Base-by-base conservation (phyloP, 1,140 invertebrate genomes). In the Drosophila nannoptera region DNA sequence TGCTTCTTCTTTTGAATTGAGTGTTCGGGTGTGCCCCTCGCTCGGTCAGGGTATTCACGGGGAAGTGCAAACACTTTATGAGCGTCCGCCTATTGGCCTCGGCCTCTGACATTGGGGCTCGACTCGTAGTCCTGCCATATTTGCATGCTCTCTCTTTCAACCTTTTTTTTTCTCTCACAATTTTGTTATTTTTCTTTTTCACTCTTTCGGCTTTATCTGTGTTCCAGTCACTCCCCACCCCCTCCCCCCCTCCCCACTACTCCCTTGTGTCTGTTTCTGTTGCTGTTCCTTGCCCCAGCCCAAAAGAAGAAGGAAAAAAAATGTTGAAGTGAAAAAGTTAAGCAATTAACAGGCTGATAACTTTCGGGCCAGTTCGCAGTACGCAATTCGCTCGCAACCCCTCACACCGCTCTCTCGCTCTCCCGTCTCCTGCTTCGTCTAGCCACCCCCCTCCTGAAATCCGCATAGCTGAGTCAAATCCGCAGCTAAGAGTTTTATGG, bases 261-360 rank as follows among this genome's bases (percentile, higher is more conserved):
- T 14, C 14, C 55, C 33, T 11, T 36, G 22, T 16, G 46, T 32
- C 33, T 38, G 58, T 45, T 54, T 54, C 61, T 58, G 75, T 67
- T 73, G 22, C 22, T 22, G 22, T 22, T 22, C 22, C 22, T 74
- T 56, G 73, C 43, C 78, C 52, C 68, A 48, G 59, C 63, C 22
- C 46, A 68, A 67, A 81, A 84, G 77, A 84, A 22, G 7, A 6
- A 45, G 8, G 4, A 4, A 32, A 64, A 73, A 86, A 77, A 86
- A 86, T 86, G 81, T 86, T 86, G 81, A 86, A 86, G 81, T 86
- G 81, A 86, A 86, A 86, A 86, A 86, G 81, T 86, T 86, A 86
- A 86, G 81, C 81, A 86, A 86, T 86, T 86, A 86, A 86, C 81
- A 86, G 80, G 77, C 77, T 87, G 81, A 86, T 86, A 86, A 86